Evolutionary conservation across 2,797 vertebrate genomes (phyloP).

Genomic region (Coreius guichenoti): DNA sequence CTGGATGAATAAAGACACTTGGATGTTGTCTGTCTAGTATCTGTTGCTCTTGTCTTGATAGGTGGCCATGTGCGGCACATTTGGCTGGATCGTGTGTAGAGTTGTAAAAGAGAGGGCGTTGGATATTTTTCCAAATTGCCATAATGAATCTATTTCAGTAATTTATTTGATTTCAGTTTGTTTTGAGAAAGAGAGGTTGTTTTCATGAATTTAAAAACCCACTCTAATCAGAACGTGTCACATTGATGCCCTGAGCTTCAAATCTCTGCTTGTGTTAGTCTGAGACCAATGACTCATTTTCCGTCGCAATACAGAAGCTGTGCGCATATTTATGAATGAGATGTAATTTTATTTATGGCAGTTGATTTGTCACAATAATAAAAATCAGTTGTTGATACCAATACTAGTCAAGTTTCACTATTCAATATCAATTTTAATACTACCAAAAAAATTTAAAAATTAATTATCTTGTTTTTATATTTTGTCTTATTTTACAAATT

Average conservation of each 20-base stretch:
- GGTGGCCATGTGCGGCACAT: not conserved
- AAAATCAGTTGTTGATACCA: not conserved
- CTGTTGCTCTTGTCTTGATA: not conserved
- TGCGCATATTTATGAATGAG: not conserved
- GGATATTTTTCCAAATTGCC: not conserved
- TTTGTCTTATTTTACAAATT: not conserved
- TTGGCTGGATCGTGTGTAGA: not conserved
- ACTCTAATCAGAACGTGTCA: not conserved
- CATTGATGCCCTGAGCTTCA: not conserved
- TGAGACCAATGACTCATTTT: conserved; percentile 1
- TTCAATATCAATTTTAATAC: not conserved
- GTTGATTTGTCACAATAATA: not conserved
- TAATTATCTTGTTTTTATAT: not conserved
- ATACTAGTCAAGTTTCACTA: not conserved
- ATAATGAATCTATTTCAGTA: not conserved
- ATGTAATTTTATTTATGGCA: not conserved
- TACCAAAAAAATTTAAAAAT: not conserved
- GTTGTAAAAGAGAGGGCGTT: not conserved
- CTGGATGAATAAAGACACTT: conserved; percentile 10
- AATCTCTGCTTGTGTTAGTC: not conserved
- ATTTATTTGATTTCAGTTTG: not conserved
- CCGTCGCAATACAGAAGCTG: not conserved
- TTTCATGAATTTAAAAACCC: not conserved
- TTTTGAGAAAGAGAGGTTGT: conserved; percentile 3
- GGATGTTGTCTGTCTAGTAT: not conserved